Conservation (phyloP, 2,888 invertebrate genomes). For the Herminia tarsipennalis region DNA sequence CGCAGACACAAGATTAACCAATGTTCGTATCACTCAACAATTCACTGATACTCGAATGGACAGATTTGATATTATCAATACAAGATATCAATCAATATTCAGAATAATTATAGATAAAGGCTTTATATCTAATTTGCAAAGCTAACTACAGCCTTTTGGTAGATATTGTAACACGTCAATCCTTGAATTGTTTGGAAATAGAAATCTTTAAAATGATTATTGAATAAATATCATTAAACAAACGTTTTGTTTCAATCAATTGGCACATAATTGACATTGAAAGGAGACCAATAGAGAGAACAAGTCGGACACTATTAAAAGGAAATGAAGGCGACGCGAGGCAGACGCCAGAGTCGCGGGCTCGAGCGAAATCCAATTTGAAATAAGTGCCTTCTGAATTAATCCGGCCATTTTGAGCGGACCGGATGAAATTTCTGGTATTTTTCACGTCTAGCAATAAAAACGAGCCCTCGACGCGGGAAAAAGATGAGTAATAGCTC, state of each 20-base stretch:
- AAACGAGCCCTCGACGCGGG: constrained; percentile 76
- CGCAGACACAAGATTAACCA: constrained; percentile 46
- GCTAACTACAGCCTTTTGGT: constrained; percentile 1
- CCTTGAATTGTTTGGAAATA: too few species aligned
- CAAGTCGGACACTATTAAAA: constrained; percentile 74
- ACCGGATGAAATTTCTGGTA: constrained; percentile 84
- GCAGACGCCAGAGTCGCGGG: constrained; percentile 58
- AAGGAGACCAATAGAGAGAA: constrained; percentile 56
- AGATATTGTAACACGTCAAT: too few species aligned
- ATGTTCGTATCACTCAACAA: constrained; percentile 46
- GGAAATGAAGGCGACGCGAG: constrained; percentile 69
- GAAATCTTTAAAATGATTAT: constrained; percentile 4
- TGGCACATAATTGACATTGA: constrained; percentile 53
- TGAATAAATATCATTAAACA: constrained; percentile 19
- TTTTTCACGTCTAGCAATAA: constrained; percentile 85
- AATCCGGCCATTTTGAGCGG: constrained; percentile 82
- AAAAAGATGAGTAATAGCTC: constrained; percentile 83
- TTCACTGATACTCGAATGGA: constrained; percentile 40
- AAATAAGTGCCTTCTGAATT: constrained; percentile 85
- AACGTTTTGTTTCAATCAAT: constrained; percentile 40
- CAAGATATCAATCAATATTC: constrained; percentile 22
- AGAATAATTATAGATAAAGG: not conserved
- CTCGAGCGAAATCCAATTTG: constrained; percentile 82
- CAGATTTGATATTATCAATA: constrained; percentile 31
- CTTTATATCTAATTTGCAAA: constrained; percentile 2